Evolutionary conservation across 2,113 vertebrate genomes (phyloP), one percentile per base, ranked within the genome.

Genomic region (Aphyosemion australe): DNA sequence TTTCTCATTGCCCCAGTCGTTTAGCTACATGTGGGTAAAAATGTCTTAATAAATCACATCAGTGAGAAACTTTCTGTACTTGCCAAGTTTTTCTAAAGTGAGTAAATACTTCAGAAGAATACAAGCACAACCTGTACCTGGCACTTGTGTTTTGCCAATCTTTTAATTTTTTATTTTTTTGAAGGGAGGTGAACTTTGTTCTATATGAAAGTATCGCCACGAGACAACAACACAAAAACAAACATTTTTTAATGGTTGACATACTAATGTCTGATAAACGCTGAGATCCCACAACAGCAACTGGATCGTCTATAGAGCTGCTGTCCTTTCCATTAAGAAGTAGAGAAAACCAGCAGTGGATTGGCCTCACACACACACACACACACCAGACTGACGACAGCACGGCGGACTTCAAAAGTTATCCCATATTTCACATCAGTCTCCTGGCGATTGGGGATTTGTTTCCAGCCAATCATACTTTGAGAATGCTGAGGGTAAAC

Each of bases 321-420:
- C 85, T 85, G 82, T 79, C 84, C 45, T 81, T 87, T 84, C 75
- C 76, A 87, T 89, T 84, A 83, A 56, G 63, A 53, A 68, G 57
- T 43, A 1, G 68, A 87, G 72, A 80, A 81, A 84, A 88, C 84
- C 83, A 87, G 69, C 76, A 79, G 43, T 53, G 66, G 26, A 73
- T 74, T 64, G 52, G 72, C 65, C 74, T 37, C 31, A 56, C 21
- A 45, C 43, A 42, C 61, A 56, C 37, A 20, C 41, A 37, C 53
- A 61, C 61, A 54, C 34, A 69, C 73, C 78, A 75, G 83, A 79
- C 79, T 89, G 84, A 87, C 55, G 76, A 83, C 84, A 78, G 79
- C 83, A 86, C 85, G 81, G 85, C 85, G 42, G 52, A 84, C 88
- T 82, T 89, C 84, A 87, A 86, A 91, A 87, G 79, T 83, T 87